Conservation (phyloP, 2,113 vertebrate genomes). For the Anarrhichthys ocellatus region DNA sequence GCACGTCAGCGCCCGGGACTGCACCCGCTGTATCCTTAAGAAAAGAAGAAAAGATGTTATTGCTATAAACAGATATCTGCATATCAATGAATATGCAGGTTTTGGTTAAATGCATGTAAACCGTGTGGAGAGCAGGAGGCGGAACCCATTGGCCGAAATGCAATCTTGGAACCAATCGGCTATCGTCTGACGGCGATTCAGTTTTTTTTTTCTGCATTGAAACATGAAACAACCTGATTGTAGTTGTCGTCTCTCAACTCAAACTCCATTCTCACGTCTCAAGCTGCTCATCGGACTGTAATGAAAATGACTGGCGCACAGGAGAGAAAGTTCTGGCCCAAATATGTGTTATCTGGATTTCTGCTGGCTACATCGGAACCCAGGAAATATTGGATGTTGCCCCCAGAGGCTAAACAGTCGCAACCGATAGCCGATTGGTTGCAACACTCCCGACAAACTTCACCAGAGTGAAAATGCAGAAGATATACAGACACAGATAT, state of each 20-base stretch:
- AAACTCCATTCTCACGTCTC: background rate
- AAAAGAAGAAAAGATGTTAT: background rate
- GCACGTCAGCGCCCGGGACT: conserved; percentile 92
- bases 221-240: background rate
- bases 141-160: too few species aligned
- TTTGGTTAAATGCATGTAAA: background rate
- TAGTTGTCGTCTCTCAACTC: background rate
- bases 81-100: too few species aligned
- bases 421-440: too few species aligned
- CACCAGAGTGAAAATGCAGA: background rate
- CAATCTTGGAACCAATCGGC: background rate
- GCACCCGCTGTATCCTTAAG: conserved; percentile 89
- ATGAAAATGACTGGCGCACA: background rate
- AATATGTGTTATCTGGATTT: too few species aligned
- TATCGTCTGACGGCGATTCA: background rate
- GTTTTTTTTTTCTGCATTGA: background rate
- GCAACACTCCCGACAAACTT: background rate
- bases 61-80: too few species aligned
- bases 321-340: background rate
- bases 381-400: too few species aligned
- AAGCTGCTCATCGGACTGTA: background rate
- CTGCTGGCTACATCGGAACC: too few species aligned
- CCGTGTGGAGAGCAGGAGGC: too few species aligned
- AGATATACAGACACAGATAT: background rate
- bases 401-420: too few species aligned